These are phyloP conservation scores for Hycleus phaleratus DNA, from an alignment of 1,140 invertebrate genomes.

Conservation along the genomic window DNA sequence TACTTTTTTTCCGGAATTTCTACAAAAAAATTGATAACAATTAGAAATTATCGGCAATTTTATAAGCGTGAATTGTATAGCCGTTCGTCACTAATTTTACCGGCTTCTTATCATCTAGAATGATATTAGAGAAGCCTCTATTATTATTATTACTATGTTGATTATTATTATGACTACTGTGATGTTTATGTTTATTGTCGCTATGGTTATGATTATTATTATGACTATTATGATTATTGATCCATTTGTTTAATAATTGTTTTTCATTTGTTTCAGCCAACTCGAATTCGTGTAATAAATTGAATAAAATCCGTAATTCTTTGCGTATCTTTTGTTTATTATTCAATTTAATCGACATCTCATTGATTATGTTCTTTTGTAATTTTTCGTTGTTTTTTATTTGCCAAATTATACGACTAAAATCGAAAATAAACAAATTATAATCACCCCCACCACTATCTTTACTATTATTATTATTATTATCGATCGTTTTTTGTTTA, in stretches of 20 bases:
- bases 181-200: no score
- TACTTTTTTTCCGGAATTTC: no score
- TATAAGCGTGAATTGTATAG: slow-evolving; percentile 4
- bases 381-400: slow-evolving; percentile 31
- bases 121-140: not conserved
- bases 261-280: slow-evolving; percentile 22
- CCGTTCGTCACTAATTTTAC: slow-evolving; percentile 5
- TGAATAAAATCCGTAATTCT: slow-evolving; percentile 34
- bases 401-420: slow-evolving; percentile 23
- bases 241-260: slow-evolving; percentile 8
- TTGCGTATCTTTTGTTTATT: slow-evolving; percentile 25
- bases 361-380: slow-evolving; percentile 25
- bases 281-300: slow-evolving; percentile 29
- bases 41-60: slow-evolving; percentile 2
- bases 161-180: no score
- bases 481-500: slow-evolving; percentile 4
- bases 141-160: no score
- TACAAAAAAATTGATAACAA: no score
- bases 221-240: no score
- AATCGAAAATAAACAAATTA: no score
- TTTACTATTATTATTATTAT: not conserved
- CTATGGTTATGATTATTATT: no score
- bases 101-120: slow-evolving; percentile 10
- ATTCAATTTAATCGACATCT: slow-evolving; percentile 26
- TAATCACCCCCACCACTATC: no score